Evolutionary conservation across 2,888 invertebrate genomes (phyloP), one percentile per base, ranked within the genome.

Genomic region (Xylophagus ater): DNA sequence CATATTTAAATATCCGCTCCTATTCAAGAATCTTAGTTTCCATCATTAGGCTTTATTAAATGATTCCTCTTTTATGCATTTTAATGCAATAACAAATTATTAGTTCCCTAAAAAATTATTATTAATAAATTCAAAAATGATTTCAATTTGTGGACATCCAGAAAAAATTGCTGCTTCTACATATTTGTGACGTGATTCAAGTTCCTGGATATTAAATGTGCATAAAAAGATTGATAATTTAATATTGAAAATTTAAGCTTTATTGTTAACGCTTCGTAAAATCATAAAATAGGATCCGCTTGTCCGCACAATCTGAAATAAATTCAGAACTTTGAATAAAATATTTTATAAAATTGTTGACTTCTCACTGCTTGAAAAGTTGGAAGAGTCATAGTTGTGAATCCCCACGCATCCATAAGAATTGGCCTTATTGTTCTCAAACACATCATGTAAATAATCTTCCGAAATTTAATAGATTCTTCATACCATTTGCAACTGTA

Each of bases 221-320:
- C n/a, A 26, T 7, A 26, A 12, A 26, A 26, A 3, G 13, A 26
- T 12, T 26, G 10, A 12, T 6, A n/a, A 26, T n/a, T 26, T 7
- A 12, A 9, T 26, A 26, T 1, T 12, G 12, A n/a, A n/a, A n/a
- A n/a, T n/a, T n/a, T n/a, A n/a, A n/a, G n/a, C n/a, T n/a, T n/a
- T n/a, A n/a, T n/a, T n/a, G n/a, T n/a, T n/a, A n/a, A n/a, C n/a
- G n/a, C n/a, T 37, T 2, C 32, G 31, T 24, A 37, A 7, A 4
- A 43, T n/a, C 15, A 40, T 24, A 23, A 37, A 43, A 37, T 43
- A 43, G 5, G 43, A 43, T 26, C 30, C 30, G 34, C 43, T 43
- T 15, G 43, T 40, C 15, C 37, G 30, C 4, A 23, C 13, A 12
- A 43, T 37, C 43, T 43, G 8, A 26, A 37, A 43, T 17, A 19